phyloP scores from a whole-genome alignment of 2,888 invertebrate species.

The Apocheima hispidaria region DNA sequence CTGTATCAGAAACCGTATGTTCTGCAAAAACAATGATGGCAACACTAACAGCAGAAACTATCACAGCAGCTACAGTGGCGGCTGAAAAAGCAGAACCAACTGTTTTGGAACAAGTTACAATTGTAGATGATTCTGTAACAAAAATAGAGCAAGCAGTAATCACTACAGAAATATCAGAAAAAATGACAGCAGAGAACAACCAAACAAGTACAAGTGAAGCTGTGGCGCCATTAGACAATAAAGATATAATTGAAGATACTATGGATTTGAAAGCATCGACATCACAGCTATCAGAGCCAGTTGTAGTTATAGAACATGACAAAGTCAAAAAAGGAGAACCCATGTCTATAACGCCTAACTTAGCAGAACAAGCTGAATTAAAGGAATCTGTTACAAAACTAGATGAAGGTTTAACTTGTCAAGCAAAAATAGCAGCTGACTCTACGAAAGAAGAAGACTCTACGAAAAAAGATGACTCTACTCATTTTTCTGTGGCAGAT shows the following conservation, averaged over 20 bases:
- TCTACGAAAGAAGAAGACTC: constrained; percentile 17
- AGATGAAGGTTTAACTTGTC: constrained; percentile 12
- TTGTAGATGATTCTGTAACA: not conserved
- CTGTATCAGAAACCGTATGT: constrained; percentile 22
- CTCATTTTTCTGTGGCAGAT: not conserved
- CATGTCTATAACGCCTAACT: constrained; percentile 8
- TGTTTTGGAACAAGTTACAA: constrained; percentile 35
- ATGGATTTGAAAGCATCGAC: constrained; percentile 20
- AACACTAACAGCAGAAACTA: constrained; percentile 12
- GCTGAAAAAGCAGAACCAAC: constrained; percentile 29
- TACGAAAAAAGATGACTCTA: too few relatives aligned
- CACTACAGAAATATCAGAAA: constrained; percentile 11
- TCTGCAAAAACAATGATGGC: constrained; percentile 18
- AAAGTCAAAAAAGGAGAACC: constrained; percentile 23
- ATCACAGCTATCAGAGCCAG: constrained; percentile 5
- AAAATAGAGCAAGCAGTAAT: not conserved
- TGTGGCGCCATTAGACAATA: constrained; percentile 1
- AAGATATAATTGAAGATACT: not conserved
- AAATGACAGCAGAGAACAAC: not conserved
- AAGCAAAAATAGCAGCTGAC: constrained; percentile 21
- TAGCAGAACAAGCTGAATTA: constrained; percentile 1
- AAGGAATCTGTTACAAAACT: constrained; percentile 21
- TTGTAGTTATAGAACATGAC: constrained; percentile 30
- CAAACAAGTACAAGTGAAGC: constrained; percentile 12
- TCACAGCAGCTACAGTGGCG: constrained; percentile 27